Conservation (phyloP, 2,797 vertebrate species). For the Tragopan temminckii region DNA sequence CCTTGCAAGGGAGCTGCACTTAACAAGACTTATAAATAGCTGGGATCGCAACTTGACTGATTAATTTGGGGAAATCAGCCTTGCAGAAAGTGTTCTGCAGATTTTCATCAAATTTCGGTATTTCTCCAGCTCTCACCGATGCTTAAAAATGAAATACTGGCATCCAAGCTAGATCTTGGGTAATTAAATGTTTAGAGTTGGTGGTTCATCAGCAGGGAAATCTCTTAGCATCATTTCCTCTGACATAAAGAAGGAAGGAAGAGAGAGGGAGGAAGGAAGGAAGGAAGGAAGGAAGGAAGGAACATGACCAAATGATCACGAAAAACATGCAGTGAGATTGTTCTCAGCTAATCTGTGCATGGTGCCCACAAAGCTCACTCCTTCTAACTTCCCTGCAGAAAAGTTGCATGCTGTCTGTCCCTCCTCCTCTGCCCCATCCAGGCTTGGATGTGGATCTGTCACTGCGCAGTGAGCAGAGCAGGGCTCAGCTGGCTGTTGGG, state of each 20-base stretch:
- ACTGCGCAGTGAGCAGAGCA: background rate
- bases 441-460: background rate
- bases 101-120: slow-evolving; percentile 58
- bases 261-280: no score
- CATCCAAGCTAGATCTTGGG: slow-evolving; percentile 37
- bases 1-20: slow-evolving; percentile 67
- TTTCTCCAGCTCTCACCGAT: slow-evolving; percentile 43
- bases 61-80: slow-evolving; percentile 77
- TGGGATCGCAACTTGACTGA: slow-evolving; percentile 59
- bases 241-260: background rate
- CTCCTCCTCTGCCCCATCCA: background rate
- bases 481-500: background rate
- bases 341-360: background rate
- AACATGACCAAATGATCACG: background rate
- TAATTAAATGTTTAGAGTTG: slow-evolving; percentile 74
- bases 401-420: background rate
- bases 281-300: fast-evolving
- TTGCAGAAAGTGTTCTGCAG: slow-evolving; percentile 69
- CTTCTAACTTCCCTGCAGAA: background rate
- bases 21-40: slow-evolving; percentile 84
- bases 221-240: background rate
- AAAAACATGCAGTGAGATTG: background rate
- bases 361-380: background rate
- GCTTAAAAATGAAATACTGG: slow-evolving; percentile 63
- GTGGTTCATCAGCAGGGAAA: slow-evolving; percentile 42